Evolutionary conservation across 2,888 invertebrate genomes (phyloP).

Genomic region (Amorpha juglandis): DNA sequence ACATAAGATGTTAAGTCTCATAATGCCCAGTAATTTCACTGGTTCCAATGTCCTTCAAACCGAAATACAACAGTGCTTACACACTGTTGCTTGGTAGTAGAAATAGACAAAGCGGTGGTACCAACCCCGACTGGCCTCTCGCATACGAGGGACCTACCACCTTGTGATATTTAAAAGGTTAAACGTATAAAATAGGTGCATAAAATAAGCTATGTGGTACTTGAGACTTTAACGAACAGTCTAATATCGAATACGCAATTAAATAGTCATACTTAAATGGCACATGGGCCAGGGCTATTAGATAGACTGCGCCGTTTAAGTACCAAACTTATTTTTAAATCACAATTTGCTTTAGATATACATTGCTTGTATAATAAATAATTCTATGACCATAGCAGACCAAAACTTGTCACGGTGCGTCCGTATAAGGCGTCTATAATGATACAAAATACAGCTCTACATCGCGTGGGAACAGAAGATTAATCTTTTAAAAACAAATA

Average conservation of each 20-base stretch:
- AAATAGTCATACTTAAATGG: too few species aligned
- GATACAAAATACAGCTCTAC: conserved; percentile 18
- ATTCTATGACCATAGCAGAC: conserved; percentile 8
- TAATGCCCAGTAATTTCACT: too few species aligned
- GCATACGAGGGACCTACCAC: too few species aligned
- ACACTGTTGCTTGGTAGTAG: too few species aligned
- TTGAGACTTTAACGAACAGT: not conserved
- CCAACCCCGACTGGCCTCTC: too few species aligned
- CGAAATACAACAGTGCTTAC: too few species aligned
- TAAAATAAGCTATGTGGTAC: not conserved
- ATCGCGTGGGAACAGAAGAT: conserved; percentile 14
- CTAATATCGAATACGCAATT: not conserved
- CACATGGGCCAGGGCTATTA: not conserved
- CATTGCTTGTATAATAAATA: conserved; percentile 3
- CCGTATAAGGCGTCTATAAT: conserved; percentile 15
- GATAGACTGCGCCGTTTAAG: too few species aligned
- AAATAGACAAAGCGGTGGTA: too few species aligned
- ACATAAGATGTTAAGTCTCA: too few species aligned
- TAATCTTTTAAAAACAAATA: not conserved
- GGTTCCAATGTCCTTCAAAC: too few species aligned
- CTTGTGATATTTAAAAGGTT: too few species aligned
- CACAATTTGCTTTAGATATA: conserved; percentile 1
- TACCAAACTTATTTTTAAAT: not conserved
- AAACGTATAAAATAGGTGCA: not conserved
- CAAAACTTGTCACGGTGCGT: not conserved